A percentile compares a stretch with the other conserved stretches of the same genome.
phyloP scores from a whole-genome alignment of 2,113 vertebrate genomes.

The Microcebus lehilahytsara region DNA sequence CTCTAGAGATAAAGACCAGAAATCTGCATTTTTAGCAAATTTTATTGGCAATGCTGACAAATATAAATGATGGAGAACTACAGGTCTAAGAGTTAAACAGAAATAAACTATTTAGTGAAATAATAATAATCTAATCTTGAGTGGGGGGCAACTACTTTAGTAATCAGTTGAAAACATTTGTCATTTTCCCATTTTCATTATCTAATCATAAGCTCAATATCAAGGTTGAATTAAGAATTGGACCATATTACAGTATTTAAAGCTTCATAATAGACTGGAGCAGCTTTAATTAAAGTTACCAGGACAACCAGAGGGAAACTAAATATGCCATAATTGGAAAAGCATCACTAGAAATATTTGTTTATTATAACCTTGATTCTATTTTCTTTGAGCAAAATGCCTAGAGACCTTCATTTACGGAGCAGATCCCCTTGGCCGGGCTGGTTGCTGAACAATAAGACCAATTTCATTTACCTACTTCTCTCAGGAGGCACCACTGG shows the following conservation, averaged over 20 bases:
- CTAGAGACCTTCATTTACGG: slow-evolving; percentile 34
- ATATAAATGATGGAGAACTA: neutral
- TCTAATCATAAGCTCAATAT: slow-evolving; percentile 15
- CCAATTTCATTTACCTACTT: slow-evolving; percentile 45
- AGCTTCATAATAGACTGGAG: neutral
- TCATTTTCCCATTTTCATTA: neutral
- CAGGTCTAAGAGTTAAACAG: neutral
- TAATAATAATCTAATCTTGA: neutral
- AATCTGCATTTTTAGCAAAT: neutral
- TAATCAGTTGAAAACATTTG: neutral
- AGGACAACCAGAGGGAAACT: slow-evolving; percentile 47
- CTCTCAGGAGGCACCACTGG: neutral
- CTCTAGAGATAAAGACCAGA: neutral
- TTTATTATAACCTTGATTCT: slow-evolving; percentile 67
- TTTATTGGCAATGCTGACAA: neutral
- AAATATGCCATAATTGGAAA: slow-evolving; percentile 50
- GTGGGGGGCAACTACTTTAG: neutral
- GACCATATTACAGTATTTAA: slow-evolving; percentile 31
- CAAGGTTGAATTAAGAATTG: slow-evolving; percentile 30
- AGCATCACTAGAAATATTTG: slow-evolving; percentile 59
- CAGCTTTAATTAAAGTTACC: slow-evolving; percentile 68
- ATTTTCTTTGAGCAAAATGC: slow-evolving; percentile 39
- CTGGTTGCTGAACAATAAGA: slow-evolving; percentile 42
- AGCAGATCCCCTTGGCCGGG: slow-evolving; percentile 25
- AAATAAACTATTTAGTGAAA: neutral